Base-by-base conservation (phyloP, 1,140 invertebrate genomes). In the Copidosoma floridanum region DNA sequence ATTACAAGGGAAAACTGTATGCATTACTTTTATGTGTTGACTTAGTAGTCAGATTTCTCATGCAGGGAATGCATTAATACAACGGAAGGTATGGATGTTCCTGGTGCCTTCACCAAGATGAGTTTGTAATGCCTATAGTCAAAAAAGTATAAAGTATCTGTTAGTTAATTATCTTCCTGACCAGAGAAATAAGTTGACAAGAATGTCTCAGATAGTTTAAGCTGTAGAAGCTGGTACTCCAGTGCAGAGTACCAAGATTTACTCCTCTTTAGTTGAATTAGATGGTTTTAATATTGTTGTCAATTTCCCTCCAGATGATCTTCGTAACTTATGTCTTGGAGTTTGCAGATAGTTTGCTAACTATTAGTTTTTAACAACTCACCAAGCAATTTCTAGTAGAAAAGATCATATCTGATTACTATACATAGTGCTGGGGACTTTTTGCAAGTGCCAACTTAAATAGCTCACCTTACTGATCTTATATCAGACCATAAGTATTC, bases 401-500 rank as follows among this genome's bases (percentile, higher is more conserved):
- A 40, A 40, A 4, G 7, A n/a, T 14, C 7, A 40, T 40, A 40
- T 40, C 16, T 4, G 10, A 11, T 14, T 7, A 11, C 11, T n/a
- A n/a, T 40, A 11, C 11, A 40, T 40, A 40, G 16, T 7, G 4
- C 4, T 16, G n/a, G 11, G 5, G 16, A n/a, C 11, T 5, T 14
- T 40, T 40, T 40, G 4, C 11, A 40, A 40, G 38, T 40, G n/a
- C 38, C 38, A 14, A 40, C 38, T 10, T 16, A 40, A n/a, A 5
- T 40, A 5, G 38, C 38, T 61, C 11, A 56, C 55, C 38, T 20
- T 27, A 61, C 58, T 18, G 56, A 60, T 21, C 23, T 50, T 2
- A 11, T 67, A 18, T 20, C 44, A 40, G 46, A 61, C 10, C 35
- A 62, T 29, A 60, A 52, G 38, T 59, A 40, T 16, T 65, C 55